Conservation (phyloP, 2,888 invertebrate genomes). For the Melolontha melolontha region DNA sequence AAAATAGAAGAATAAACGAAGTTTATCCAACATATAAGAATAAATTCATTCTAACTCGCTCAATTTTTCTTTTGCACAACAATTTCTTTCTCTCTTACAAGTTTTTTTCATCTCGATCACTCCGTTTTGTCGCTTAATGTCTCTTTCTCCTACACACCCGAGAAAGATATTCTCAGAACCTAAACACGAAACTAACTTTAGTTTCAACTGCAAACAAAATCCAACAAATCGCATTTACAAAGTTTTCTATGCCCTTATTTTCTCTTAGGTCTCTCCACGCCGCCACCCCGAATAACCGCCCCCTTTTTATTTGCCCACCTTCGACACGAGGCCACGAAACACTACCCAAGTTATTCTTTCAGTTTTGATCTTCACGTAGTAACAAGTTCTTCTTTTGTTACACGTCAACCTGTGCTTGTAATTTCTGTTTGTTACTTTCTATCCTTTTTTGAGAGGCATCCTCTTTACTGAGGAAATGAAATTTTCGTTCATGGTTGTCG, state of each 20-base stretch:
- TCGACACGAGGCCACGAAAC: conserved; percentile 8
- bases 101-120: neutral
- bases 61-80: too few species aligned
- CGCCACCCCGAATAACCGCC: conserved; percentile 40
- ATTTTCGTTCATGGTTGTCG: conserved; percentile 63
- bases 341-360: conserved; percentile 22
- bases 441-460: conserved; percentile 61
- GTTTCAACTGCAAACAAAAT: conserved; percentile 60
- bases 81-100: neutral
- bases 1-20: conserved; percentile 34
- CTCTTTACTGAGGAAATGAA: conserved; percentile 62
- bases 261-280: conserved; percentile 45
- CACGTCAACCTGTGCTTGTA: conserved; percentile 29
- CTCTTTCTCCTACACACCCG: conserved; percentile 28
- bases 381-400: conserved; percentile 11
- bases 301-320: conserved; percentile 44
- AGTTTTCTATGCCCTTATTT: conserved; percentile 60
- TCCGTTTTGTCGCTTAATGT: neutral
- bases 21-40: conserved; percentile 44
- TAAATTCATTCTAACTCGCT: conserved; percentile 39
- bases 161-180: conserved; percentile 51
- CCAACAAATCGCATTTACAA: conserved; percentile 62
- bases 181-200: conserved; percentile 53
- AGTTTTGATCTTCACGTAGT: conserved; percentile 33
- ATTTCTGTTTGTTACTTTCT: conserved; percentile 39